Conservation (phyloP, 2,888 invertebrate genomes). For the Mythimna albipuncta region DNA sequence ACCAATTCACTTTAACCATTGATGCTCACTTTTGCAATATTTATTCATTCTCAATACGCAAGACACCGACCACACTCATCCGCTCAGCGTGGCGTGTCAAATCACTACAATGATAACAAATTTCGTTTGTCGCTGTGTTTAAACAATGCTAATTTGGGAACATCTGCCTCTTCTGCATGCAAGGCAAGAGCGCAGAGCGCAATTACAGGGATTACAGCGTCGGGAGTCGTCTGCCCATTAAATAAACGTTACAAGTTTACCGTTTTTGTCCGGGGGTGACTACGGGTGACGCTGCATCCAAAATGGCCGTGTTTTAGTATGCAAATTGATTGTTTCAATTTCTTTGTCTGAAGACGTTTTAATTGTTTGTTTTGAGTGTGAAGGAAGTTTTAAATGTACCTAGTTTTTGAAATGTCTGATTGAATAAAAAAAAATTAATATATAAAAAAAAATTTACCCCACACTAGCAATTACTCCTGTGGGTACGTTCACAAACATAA, state of each 20-base stretch:
- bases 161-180: slow-evolving; percentile 87
- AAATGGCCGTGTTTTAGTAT: slow-evolving; percentile 59
- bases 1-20: neutral
- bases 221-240: slow-evolving; percentile 82
- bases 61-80: slow-evolving; percentile 32
- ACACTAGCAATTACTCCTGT: too few relatives aligned
- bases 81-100: slow-evolving; percentile 54
- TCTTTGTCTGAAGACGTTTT: slow-evolving; percentile 52
- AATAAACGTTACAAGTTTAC: slow-evolving; percentile 83
- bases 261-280: slow-evolving; percentile 74
- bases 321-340: slow-evolving; percentile 60
- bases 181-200: slow-evolving; percentile 75
- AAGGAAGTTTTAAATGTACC: neutral
- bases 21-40: slow-evolving; percentile 30
- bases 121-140: slow-evolving; percentile 73
- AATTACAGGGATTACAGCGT: slow-evolving; percentile 86
- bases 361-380: slow-evolving; percentile 54
- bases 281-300: slow-evolving; percentile 66
- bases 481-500: too few relatives aligned
- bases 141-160: slow-evolving; percentile 84
- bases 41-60: slow-evolving; percentile 41
- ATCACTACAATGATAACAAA: slow-evolving; percentile 79
- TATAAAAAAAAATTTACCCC: too few relatives aligned
- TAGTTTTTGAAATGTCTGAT: too few relatives aligned
- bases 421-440: too few relatives aligned